phyloP scores from a whole-genome alignment of 2,797 vertebrate genomes.

The Lycodopsis pacificus region DNA sequence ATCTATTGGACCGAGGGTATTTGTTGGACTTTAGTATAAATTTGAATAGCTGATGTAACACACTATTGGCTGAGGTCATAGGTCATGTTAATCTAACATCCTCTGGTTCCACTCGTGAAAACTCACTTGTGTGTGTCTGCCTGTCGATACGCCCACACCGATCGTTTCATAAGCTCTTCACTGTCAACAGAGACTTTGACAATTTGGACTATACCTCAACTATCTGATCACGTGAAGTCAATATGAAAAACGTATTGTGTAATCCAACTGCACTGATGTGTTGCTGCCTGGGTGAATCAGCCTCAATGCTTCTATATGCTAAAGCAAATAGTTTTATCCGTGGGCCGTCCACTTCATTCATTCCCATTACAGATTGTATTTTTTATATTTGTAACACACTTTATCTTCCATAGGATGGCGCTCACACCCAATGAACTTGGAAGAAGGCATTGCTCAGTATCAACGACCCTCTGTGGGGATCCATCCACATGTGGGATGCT shows the following conservation, averaged over 20 bases:
- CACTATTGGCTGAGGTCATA: neutral
- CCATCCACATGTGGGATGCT: neutral
- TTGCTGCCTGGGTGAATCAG: neutral
- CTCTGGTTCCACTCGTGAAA: conserved; percentile 8
- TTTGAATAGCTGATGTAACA: conserved; percentile 13
- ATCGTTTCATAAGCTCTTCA: conserved; percentile 24
- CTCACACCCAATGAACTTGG: conserved; percentile 33
- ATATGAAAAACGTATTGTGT: neutral
- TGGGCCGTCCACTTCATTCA: neutral
- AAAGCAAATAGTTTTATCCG: neutral
- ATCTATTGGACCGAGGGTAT: neutral
- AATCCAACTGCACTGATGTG: neutral
- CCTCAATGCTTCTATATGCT: neutral
- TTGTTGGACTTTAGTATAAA: conserved; percentile 18
- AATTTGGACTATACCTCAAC: neutral
- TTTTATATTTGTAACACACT: neutral
- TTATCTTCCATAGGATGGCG: conserved; percentile 62
- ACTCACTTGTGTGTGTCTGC: conserved; percentile 10
- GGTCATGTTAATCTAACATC: conserved; percentile 22
- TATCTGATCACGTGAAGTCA: conserved; percentile 5
- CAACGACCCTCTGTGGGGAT: neutral
- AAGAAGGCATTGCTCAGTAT: fast-evolving
- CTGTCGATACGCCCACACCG: conserved; percentile 1
- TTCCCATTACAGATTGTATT: neutral
- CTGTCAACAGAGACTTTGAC: conserved; percentile 11